Evolutionary conservation across 2,113 vertebrate genomes (phyloP), one percentile per base, ranked within the genome.

Genomic region (Ifrita kowaldi): DNA sequence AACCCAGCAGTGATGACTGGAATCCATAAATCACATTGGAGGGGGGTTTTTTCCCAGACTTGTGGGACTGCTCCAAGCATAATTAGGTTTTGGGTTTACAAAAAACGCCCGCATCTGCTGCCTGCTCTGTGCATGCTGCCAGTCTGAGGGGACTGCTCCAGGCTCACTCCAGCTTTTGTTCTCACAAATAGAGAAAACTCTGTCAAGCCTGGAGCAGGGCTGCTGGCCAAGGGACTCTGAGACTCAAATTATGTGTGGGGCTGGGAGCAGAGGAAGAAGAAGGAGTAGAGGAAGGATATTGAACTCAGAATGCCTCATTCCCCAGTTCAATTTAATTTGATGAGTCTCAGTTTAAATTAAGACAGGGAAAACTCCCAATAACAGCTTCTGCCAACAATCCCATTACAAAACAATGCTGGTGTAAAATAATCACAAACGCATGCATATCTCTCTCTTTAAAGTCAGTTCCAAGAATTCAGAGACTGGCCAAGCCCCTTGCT

Each of bases 61-160:
- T 87, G 65, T 60, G 94, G 92, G 97, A 97, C 50, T 94, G 90
- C 92, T 97, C 84, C 70, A 78, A 95, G 88, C 65, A 91, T 97
- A 97, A 97, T 97, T 93, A 95, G 95, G 84, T 97, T 97, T 96
- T 75, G 93, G 93, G 91, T 93, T 97, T 96, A 90, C 93, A 96
- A 92, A 96, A 95, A 95, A 71, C 52, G 60, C 44, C 92, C 96
- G 96, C 95, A 97, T 97, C 95, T 97, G 96, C 89, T 97, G 92
- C 79, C 87, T 96, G 84, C 86, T 97, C 42, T 88, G 94, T 55
- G 84, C 47, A 50, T 1, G 7, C 90, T 86, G 93, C 84, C 67
- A 49, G 92, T 94, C 97, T 86, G 59, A 87, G 73, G 96, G 95
- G 96, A 96, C 84, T 49, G 82, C 94, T 90, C 70, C 0, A 2